Base-by-base conservation (phyloP, 1,140 invertebrate genomes). In the Pararge aegeria region DNA sequence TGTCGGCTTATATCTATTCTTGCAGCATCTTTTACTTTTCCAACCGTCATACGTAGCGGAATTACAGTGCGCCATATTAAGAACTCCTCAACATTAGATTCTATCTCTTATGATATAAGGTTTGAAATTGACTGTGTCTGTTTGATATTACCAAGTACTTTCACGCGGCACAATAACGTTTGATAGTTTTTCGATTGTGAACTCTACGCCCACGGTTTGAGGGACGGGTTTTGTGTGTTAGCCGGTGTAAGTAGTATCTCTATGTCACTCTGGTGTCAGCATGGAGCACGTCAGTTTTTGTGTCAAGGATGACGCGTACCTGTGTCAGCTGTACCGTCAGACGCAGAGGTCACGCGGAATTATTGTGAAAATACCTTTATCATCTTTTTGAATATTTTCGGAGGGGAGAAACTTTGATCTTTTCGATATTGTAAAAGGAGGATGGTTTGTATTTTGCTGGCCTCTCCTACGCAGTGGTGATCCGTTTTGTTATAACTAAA, bases 221-320 rank as follows among this genome's bases (percentile, higher is more conserved):
- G 30, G 54, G 49, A 21, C 27, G 48, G 4, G 30, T 44, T 52
- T 62, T 9, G 54, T 46, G 13, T 3, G 4, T 10, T 48, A 38
- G 12, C 5, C 15, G 21, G 24, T 18, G 46, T 58, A 58, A 30
- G 27, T 37, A 51, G 55, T 56, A 37, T 48, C 15, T 46, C 34
- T 34, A 52, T 51, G 48, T 62, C 54, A 62, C 60, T 62, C 54
- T 42, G 38, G 53, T 56, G 60, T 62, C 60, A 62, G 12, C 60
- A 42, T 62, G 15, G 29, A 62, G 60, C 15, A 62, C 60, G 58
- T 61, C 59, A 60, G 61, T 63, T 68, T 68, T 55, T 68, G 57
- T 68, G 65, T 68, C 61, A 68, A 68, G 65, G 65, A 68, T 68
- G 65, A 68, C 40, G 61, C 48, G 55, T 58, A 62, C 64, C 64